Evolutionary conservation across 2,113 vertebrate genomes (phyloP).

Genomic region (Daphoenositta chrysoptera): DNA sequence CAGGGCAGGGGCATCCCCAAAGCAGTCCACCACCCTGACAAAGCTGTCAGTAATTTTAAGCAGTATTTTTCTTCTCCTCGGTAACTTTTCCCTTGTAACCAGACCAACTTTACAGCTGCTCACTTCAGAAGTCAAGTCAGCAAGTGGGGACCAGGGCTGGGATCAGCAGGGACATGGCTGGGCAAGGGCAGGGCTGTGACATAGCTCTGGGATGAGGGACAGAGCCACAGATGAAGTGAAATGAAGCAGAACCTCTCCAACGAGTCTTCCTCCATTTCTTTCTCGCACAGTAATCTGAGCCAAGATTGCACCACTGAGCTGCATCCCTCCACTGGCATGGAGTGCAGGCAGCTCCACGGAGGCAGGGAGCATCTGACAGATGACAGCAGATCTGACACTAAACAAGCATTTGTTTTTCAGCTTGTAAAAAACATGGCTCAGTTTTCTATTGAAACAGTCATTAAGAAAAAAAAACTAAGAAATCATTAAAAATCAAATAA

Average conservation of each 20-base stretch:
- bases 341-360: not conserved
- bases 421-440: not conserved
- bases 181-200: not conserved
- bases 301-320: not conserved
- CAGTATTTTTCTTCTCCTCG: not conserved
- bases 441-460: not conserved
- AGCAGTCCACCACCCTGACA: fast-evolving
- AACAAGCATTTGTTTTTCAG: not conserved
- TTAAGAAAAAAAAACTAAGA: not conserved
- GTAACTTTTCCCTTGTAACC: not conserved
- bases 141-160: not conserved
- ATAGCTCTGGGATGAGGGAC: not conserved
- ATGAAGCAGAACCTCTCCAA: not conserved
- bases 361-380: fast-evolving
- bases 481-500: not conserved
- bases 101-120: fast-evolving
- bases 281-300: not conserved
- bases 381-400: fast-evolving
- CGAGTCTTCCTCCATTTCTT: fast-evolving
- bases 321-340: not conserved
- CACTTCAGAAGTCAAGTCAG: not conserved
- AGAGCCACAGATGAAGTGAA: not conserved
- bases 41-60: not conserved
- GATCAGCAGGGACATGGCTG: not conserved
- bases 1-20: not conserved